Conservation (phyloP, 2,797 vertebrate species). For the Pteronotus mesoamericanus region DNA sequence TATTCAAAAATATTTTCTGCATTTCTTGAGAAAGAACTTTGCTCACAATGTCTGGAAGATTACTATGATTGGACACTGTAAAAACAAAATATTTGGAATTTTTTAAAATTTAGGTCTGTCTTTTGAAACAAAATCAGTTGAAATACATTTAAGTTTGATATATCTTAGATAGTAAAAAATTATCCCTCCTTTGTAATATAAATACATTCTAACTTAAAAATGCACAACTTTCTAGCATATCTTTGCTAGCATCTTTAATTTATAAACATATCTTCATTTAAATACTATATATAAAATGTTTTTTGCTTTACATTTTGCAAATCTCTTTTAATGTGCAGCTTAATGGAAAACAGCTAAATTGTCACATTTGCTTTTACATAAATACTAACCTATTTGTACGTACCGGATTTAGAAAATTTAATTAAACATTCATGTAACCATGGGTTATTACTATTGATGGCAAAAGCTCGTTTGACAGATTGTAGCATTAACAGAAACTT, state of each 20-base stretch:
- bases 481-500: constrained; percentile 88
- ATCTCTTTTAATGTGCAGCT: neutral
- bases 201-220: neutral
- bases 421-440: constrained; percentile 87
- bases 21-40: constrained; percentile 85
- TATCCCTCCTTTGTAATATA: neutral
- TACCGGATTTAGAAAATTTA: constrained; percentile 86
- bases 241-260: neutral
- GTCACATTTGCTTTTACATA: neutral
- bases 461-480: constrained; percentile 86
- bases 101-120: neutral
- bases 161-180: neutral
- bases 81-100: constrained; percentile 13
- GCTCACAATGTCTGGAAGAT: constrained; percentile 84
- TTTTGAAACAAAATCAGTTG: neutral
- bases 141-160: neutral
- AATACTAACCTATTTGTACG: constrained; percentile 57
- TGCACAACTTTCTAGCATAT: neutral
- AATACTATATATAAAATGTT: neutral
- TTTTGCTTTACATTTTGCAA: neutral
- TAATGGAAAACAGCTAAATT: neutral
- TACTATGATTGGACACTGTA: constrained; percentile 84
- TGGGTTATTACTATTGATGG: constrained; percentile 83
- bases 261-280: constrained; percentile 15
- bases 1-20: constrained; percentile 86